These are phyloP conservation scores for Heteronetta atricapilla DNA, from an alignment of 2,113 vertebrate species.

Conservation along the genomic window DNA sequence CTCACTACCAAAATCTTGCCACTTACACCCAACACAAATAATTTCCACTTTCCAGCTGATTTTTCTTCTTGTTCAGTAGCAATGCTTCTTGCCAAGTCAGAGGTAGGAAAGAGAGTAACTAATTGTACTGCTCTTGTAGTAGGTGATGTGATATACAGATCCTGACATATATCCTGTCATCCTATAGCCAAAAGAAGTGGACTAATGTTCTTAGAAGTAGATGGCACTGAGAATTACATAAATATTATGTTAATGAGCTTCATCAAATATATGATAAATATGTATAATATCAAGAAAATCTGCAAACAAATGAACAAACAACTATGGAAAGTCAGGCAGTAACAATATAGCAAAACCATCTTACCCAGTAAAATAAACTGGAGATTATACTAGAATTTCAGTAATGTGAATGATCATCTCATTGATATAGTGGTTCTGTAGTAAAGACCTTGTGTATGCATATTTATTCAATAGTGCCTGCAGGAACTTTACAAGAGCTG, in stretches of 20 bases:
- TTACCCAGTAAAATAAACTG: neutral
- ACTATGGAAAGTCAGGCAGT: neutral
- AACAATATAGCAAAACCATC: neutral
- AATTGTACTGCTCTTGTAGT: neutral
- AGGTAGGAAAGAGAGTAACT: neutral
- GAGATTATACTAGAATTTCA: neutral
- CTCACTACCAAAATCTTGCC: neutral
- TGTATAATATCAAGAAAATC: neutral
- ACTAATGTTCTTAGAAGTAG: neutral
- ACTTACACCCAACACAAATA: neutral
- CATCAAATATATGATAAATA: neutral
- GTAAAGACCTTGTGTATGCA: neutral
- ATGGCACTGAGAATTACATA: neutral
- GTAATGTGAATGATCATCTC: neutral
- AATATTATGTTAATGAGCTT: neutral
- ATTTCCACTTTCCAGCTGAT: neutral
- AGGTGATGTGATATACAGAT: neutral
- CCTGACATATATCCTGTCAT: neutral
- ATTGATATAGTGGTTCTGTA: neutral
- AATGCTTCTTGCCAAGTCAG: neutral
- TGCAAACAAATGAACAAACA: neutral
- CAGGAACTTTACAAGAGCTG: neutral
- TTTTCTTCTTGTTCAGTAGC: neutral
- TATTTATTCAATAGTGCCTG: neutral
- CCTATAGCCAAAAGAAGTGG: neutral